Conservation (phyloP, 2,888 invertebrate species). For the Thera obeliscata region DNA sequence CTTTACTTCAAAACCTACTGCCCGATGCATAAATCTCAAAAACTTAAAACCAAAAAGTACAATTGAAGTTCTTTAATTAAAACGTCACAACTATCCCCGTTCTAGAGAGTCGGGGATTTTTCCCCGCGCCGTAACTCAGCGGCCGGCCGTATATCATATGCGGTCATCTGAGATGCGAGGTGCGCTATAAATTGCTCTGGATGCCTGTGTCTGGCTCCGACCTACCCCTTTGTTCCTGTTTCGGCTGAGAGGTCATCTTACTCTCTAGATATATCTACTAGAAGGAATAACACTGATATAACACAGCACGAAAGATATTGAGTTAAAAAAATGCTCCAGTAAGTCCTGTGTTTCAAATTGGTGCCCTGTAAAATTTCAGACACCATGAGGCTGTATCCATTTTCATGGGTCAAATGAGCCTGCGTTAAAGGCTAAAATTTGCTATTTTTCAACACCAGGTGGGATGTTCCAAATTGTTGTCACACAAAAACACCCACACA, state of each 20-base stretch:
- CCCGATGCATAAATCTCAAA: conserved; percentile 25
- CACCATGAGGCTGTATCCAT: no score
- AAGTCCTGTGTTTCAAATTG: no score
- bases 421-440: no score
- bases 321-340: no score
- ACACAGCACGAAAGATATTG: neutral
- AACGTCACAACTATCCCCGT: conserved; percentile 38
- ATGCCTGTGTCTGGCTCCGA: conserved; percentile 30
- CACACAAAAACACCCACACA: neutral
- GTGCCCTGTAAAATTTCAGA: no score
- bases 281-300: neutral
- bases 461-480: neutral
- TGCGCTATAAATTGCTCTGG: conserved; percentile 51
- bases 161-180: conserved; percentile 51
- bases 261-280: neutral
- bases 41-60: conserved; percentile 17
- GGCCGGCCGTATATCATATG: conserved; percentile 54
- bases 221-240: conserved; percentile 21
- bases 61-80: conserved; percentile 43
- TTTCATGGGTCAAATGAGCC: no score
- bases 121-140: conserved; percentile 56
- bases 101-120: conserved; percentile 32
- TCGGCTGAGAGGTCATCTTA: neutral
- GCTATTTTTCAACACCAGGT: no score
- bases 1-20: neutral